These are phyloP conservation scores for Anoplopoma fimbria DNA, from an alignment of 2,113 vertebrate species.

Conservation along the genomic window DNA sequence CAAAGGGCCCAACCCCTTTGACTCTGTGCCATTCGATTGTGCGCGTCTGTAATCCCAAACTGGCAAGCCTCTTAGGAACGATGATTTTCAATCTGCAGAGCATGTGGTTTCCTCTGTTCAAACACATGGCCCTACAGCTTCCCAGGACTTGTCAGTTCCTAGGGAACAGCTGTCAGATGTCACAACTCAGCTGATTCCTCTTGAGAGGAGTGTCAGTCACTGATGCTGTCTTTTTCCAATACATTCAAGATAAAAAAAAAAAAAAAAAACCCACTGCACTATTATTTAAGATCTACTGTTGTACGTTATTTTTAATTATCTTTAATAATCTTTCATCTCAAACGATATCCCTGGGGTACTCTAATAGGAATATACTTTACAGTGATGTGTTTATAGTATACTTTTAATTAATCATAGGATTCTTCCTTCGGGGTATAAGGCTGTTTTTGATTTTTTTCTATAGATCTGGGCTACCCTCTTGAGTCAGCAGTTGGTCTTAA, in stretches of 20 bases:
- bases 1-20: slow-evolving; percentile 8
- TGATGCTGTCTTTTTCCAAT: slow-evolving; percentile 7
- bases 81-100: slow-evolving; percentile 63
- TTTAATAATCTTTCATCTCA: not conserved
- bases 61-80: slow-evolving; percentile 46
- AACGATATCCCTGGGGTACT: not conserved
- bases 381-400: not conserved
- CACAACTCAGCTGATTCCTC: slow-evolving; percentile 44
- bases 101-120: slow-evolving; percentile 49
- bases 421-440: not conserved
- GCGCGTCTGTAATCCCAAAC: slow-evolving; percentile 42
- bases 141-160: slow-evolving; percentile 27
- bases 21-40: slow-evolving; percentile 1
- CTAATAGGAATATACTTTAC: not conserved
- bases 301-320: not conserved
- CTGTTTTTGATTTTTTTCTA: not conserved
- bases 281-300: not conserved
- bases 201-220: slow-evolving; percentile 32
- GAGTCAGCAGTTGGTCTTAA: slow-evolving; percentile 7
- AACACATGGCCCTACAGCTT: slow-evolving; percentile 55
- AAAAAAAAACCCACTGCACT: not conserved
- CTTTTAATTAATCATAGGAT: slow-evolving; percentile 10
- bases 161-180: slow-evolving; percentile 61
- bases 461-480: slow-evolving; percentile 27
- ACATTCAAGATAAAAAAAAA: not conserved